Evolutionary conservation across 2,888 invertebrate species (phyloP), one percentile per base, ranked within the genome.

Genomic region (Sialis lutaria): DNA sequence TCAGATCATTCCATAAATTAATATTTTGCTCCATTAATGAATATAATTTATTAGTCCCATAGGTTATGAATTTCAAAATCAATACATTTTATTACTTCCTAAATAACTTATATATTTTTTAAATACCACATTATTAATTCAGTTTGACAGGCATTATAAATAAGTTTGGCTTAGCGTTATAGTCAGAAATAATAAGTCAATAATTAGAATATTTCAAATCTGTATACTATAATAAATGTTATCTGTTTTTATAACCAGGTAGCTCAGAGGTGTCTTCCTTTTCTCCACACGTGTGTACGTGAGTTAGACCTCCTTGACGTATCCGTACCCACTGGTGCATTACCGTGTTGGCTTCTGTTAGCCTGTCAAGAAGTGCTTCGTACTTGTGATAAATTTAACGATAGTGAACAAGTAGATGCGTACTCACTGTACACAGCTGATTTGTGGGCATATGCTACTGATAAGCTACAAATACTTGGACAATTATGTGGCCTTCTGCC

Each of bases 291-390:
- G 53, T 89, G 89, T 40, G 68, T 90, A 39, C 79, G 87, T 46
- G 95, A 96, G 65, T 65, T 95, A 44, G 73, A 78, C 31, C 73
- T 90, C 37, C 69, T 96, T 13, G 86, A 89, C 59, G 78, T 91
- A 30, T 73, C 73, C 44, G 74, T 80, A 47, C 84, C 86, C 32
- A 77, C 79, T 13, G 95, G 95, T 35, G 87, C 92, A 0, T 70
- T 88, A 2, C 79, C 86, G 33, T 92, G 91, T 61, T 96, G 95
- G 95, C 81, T 91, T 49, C 90, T 92, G 59, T 74, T 95, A 1
- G 91, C 90, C 50, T 86, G 88, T 50, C 73, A 91, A 49, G 93
- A 95, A 66, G 87, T 91, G 1, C 40, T 48, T n/a, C 77, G 85
- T 44, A 80, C 84, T 1, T 90, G 90, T 62, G 82, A 86, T 55